Conservation (phyloP, 1,140 invertebrate species). For the Hetaerina americana region DNA sequence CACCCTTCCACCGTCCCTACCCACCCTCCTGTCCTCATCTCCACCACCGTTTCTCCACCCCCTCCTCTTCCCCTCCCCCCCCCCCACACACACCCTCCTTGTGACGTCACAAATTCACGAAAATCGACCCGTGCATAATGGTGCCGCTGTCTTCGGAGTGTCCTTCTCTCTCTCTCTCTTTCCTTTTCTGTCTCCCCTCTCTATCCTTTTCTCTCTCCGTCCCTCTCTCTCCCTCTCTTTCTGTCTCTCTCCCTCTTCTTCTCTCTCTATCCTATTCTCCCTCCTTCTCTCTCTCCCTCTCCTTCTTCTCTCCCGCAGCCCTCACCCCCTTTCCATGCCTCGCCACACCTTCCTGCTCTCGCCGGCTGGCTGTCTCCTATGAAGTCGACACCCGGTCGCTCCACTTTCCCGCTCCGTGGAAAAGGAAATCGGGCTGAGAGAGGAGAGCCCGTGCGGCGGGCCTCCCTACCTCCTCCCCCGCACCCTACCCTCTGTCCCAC, state of each 20-base stretch:
- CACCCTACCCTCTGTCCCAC: not conserved
- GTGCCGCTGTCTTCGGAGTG: not conserved
- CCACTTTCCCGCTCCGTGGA: not conserved
- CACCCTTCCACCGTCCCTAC: not conserved
- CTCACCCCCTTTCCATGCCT: too few relatives aligned
- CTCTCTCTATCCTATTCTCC: too few relatives aligned
- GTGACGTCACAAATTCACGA: not conserved
- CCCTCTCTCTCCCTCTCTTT: too few relatives aligned
- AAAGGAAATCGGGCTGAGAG: not conserved
- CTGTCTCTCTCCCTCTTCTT: too few relatives aligned
- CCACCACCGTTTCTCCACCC: not conserved
- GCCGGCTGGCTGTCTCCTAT: too few relatives aligned
- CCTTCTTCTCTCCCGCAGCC: too few relatives aligned
- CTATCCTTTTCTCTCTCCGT: too few relatives aligned
- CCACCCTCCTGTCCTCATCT: not conserved
- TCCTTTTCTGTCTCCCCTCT: too few relatives aligned
- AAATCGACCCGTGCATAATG: not conserved
- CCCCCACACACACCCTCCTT: not conserved
- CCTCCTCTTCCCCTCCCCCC: not conserved
- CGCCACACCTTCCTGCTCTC: too few relatives aligned
- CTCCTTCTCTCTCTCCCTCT: too few relatives aligned
- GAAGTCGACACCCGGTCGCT: too few relatives aligned
- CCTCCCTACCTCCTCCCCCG: not conserved
- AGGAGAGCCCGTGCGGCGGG: not conserved
- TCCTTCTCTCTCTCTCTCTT: not conserved